phyloP scores from a whole-genome alignment of 2,797 vertebrate genomes.

The Alectoris magna region DNA sequence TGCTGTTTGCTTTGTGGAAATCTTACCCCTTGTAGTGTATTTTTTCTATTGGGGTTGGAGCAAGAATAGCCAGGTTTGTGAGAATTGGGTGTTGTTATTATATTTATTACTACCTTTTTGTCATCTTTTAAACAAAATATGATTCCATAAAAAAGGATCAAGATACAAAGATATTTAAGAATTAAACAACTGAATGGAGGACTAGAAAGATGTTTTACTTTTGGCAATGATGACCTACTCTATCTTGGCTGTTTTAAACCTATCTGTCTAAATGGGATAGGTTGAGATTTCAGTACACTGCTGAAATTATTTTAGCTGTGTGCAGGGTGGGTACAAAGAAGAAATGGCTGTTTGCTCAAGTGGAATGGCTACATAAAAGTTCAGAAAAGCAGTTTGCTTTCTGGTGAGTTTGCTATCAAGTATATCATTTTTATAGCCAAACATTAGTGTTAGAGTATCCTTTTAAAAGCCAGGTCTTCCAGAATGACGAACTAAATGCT shows the following conservation, averaged over 20 bases:
- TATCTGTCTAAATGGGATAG: neutral
- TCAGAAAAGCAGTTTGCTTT: conserved; percentile 11
- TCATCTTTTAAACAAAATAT: conserved; percentile 3
- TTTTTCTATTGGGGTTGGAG: neutral
- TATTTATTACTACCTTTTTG: conserved; percentile 1
- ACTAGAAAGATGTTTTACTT: neutral
- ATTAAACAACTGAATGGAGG: neutral
- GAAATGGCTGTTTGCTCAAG: conserved; percentile 22
- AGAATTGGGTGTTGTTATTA: neutral
- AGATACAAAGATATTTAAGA: neutral
- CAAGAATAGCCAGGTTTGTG: neutral
- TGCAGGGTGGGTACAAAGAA: neutral
- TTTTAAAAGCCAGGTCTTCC: neutral
- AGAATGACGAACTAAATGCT: neutral
- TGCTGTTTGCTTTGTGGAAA: conserved; percentile 6
- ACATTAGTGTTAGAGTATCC: neutral
- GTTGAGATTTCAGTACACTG: conserved; percentile 15
- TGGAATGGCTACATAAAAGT: neutral
- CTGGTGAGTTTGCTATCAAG: conserved; percentile 12
- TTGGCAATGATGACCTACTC: neutral
- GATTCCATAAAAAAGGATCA: neutral
- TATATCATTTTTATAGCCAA: neutral
- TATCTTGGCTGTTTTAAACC: neutral
- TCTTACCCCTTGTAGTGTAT: neutral
- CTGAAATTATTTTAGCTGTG: conserved; percentile 2